A percentile compares a stretch with the other conserved stretches of the same genome.
phyloP scores from a whole-genome alignment of 2,888 invertebrate genomes.

The Scaptomyza polygonia region DNA sequence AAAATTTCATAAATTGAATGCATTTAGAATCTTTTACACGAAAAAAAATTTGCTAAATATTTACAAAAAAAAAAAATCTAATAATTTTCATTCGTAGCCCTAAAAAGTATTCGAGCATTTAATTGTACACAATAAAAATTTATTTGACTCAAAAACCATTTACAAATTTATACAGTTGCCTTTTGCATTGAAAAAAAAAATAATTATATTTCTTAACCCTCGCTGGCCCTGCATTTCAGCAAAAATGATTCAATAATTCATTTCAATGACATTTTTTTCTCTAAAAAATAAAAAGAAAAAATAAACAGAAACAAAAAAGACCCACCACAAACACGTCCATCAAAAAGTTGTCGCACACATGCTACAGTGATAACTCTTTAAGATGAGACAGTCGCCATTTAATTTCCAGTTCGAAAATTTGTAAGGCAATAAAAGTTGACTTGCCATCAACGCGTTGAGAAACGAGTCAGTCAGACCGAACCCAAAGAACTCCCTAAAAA shows the following conservation, averaged over 20 bases:
- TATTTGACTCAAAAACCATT: neutral
- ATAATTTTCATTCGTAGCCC: neutral
- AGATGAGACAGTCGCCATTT: conserved; percentile 45
- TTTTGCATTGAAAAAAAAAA: neutral
- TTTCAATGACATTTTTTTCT: neutral
- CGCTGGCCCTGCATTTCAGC: neutral
- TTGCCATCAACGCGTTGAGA: conserved; percentile 38
- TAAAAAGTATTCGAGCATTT: conserved; percentile 5
- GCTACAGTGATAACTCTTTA: conserved; percentile 45
- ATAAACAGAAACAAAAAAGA: no score
- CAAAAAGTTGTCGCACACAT: conserved; percentile 39
- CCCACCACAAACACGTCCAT: conserved; percentile 43
- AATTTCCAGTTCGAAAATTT: conserved; percentile 43
- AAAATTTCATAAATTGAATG: no score
- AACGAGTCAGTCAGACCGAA: conserved; percentile 15
- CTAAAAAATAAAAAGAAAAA: no score
- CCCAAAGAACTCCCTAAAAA: no score
- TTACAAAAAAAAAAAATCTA: neutral
- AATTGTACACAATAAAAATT: conserved; percentile 12
- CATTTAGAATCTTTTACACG: no score
- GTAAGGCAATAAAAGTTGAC: conserved; percentile 53
- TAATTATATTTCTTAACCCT: neutral
- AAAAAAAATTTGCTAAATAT: neutral
- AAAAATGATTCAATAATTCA: neutral
- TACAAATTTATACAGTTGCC: conserved; percentile 41